Evolutionary conservation across 2,888 invertebrate species (phyloP), one percentile per base, ranked within the genome.

Genomic region (Oscheius sp.): DNA sequence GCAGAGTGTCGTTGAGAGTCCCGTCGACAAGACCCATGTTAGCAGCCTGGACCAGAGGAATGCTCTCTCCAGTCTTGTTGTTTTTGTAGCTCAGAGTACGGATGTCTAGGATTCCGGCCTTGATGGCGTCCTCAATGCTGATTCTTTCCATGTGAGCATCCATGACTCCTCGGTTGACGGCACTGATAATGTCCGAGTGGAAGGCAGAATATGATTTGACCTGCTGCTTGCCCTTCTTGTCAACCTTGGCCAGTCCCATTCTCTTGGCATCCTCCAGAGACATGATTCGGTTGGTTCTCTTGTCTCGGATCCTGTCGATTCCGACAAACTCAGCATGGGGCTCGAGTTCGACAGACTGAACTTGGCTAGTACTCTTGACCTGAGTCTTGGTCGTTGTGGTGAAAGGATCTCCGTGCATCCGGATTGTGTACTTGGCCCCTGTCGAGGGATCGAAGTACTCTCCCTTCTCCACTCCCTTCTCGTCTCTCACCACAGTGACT

Each of bases 91-190:
- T 85, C 37, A 86, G 77, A 9, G 78, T 75, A 35, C 78, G 76
- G 70, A 89, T 87, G 89, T 95, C 94, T 75, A 96, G 93, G 59
- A 94, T 91, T 79, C 94, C 94, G 89, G 93, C 92, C 82, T 93
- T 92, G 11, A 94, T 93, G 53, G 96, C 96, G 90, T 96, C 94
- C 87, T 94, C 93, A 80, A 96, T 93, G 48, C 93, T 92, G 92
- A 91, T 93, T 92, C 92, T 93, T 88, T 93, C 93, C 73, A 94
- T 94, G 81, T 93, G 92, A 3, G 92, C 90, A 73, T 94, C 92
- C 79, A 96, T 91, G 79, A 93, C 91, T 35, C 94, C 94, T 71
- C 78, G 79, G 77, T 93, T 92, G 1, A 96, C 92, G 13, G 96
- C 95, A 58, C 86, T 78, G 57, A 86, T 80, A 76, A 89, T 85